Conservation (phyloP, 53 echinoderm and acorn worm species). For the Antedon mediterranea region DNA sequence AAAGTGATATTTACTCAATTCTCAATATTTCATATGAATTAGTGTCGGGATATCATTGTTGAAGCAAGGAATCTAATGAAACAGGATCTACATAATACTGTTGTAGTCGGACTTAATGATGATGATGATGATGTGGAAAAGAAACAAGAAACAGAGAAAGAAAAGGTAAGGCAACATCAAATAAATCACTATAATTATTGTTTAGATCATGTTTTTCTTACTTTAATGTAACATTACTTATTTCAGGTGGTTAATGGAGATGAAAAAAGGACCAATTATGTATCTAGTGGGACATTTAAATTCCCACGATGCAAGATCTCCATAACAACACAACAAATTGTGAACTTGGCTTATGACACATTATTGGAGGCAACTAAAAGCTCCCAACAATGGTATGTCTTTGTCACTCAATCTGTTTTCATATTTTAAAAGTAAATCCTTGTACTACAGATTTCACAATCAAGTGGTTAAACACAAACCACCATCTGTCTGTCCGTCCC, state of each 20-base stretch:
- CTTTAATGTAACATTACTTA: too few relatives aligned
- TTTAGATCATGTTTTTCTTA: background rate
- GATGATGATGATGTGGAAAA: slow-evolving; percentile 9
- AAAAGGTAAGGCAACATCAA: too few relatives aligned
- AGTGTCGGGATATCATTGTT: slow-evolving; percentile 82
- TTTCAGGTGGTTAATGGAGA: background rate
- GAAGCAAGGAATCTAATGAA: slow-evolving; percentile 74
- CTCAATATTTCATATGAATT: background rate
- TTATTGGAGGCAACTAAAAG: slow-evolving; percentile 59
- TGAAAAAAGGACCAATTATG: slow-evolving; percentile 20
- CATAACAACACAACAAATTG: slow-evolving; percentile 49
- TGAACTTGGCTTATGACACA: slow-evolving; percentile 58
- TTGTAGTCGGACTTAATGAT: slow-evolving; percentile 40
- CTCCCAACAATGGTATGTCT: slow-evolving; percentile 36
- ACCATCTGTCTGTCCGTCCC: too few relatives aligned
- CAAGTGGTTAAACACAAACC: too few relatives aligned
- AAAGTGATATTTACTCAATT: background rate
- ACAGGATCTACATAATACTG: slow-evolving; percentile 67
- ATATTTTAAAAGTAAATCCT: too few relatives aligned
- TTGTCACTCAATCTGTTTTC: too few relatives aligned
- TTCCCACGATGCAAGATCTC: slow-evolving; percentile 44
- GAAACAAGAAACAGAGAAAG: background rate
- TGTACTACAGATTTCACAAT: too few relatives aligned
- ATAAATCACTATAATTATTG: background rate
- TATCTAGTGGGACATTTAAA: slow-evolving; percentile 29